These are phyloP conservation scores for Clavelina lepadiformis DNA, from an alignment of 23 tunicate species.

Conservation along the genomic window DNA sequence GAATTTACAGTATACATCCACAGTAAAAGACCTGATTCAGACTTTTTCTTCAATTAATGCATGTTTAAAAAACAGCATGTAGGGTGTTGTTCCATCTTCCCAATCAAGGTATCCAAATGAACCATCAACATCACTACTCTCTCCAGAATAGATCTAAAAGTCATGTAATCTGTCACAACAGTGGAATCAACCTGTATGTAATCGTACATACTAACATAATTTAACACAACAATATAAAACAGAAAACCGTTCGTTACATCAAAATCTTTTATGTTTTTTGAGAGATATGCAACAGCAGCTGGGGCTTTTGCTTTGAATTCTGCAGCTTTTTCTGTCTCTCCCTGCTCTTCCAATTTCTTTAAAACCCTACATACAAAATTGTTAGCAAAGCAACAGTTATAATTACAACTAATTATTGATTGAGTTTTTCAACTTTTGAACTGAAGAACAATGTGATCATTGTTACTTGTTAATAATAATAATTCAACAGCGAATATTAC, in stretches of 20 bases:
- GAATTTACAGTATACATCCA: no score
- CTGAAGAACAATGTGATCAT: no score
- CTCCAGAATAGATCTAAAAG: slow-evolving; percentile 18
- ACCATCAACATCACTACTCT: slow-evolving; percentile 24
- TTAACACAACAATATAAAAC: no score
- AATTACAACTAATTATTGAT: no score
- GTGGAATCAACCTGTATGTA: neutral
- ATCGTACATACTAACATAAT: neutral
- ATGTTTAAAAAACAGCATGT: slow-evolving; percentile 43
- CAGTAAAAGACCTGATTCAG: no score
- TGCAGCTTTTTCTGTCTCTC: neutral
- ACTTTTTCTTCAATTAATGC: slow-evolving; percentile 34
- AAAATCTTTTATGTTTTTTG: slow-evolving; percentile 15
- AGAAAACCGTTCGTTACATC: no score
- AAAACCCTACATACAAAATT: neutral
- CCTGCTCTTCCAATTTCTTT: slow-evolving; percentile 5
- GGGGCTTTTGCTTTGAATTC: slow-evolving; percentile 4
- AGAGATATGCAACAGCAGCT: slow-evolving; percentile 8
- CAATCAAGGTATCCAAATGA: slow-evolving; percentile 25
- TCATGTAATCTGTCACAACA: neutral
- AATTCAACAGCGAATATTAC: no score
- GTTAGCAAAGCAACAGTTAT: no score
- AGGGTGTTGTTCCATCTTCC: slow-evolving; percentile 62
- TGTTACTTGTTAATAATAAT: no score
- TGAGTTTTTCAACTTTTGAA: no score